Percentiles rank a stretch among this genome's conserved stretches.
These are phyloP conservation scores for Cerastis leucographa DNA, from an alignment of 2,888 invertebrate species.

Conservation along the genomic window DNA sequence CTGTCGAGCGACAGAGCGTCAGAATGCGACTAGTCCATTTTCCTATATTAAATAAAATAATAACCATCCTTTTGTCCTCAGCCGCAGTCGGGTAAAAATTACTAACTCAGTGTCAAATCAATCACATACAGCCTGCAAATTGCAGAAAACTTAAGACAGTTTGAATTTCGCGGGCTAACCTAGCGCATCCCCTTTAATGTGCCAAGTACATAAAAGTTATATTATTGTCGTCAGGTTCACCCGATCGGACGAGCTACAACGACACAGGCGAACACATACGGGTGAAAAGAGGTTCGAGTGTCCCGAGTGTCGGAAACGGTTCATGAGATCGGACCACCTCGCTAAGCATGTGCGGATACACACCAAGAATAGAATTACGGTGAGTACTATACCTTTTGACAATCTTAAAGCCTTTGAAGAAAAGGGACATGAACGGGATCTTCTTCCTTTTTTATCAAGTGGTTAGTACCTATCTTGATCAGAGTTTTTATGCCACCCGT, in stretches of 20 bases:
- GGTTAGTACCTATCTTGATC: too few species aligned
- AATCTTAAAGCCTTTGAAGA: background rate
- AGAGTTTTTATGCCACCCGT: too few species aligned
- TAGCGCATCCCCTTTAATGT: too few species aligned
- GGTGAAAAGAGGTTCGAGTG: constrained; percentile 98
- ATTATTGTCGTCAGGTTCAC: constrained; percentile 89
- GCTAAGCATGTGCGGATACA: constrained; percentile 98
- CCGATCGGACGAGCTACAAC: constrained; percentile 93
- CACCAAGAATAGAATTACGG: constrained; percentile 88
- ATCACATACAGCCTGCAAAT: too few species aligned
- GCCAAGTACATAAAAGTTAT: background rate
- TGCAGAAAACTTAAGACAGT: too few species aligned
- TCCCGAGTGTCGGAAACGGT: constrained; percentile 96
- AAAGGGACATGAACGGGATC: background rate
- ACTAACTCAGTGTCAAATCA: background rate
- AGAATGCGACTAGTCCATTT: background rate
- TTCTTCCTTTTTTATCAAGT: too few species aligned
- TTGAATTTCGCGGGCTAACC: too few species aligned
- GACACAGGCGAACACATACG: constrained; percentile 97
- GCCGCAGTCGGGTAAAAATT: background rate
- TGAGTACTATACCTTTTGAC: constrained; percentile 62
- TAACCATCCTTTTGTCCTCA: background rate
- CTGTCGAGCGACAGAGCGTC: too few species aligned
- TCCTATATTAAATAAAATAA: background rate
- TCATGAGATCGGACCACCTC: constrained; percentile 97